These are phyloP conservation scores for Atherinomorus stipes DNA, from an alignment of 2,113 vertebrate species.

Conservation along the genomic window DNA sequence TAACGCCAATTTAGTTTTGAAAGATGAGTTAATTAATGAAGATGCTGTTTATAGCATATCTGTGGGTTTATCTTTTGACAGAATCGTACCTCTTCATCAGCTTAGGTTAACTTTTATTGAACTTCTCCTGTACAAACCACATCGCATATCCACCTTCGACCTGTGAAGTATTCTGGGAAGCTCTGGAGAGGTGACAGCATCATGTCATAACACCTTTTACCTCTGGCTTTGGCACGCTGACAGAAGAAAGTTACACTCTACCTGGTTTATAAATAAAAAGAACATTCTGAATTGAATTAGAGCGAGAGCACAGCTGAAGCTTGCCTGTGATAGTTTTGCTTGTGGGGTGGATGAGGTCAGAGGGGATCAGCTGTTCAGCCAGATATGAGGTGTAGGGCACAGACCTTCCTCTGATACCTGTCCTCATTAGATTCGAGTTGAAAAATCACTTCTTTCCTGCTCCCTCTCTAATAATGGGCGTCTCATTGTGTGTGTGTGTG, in stretches of 20 bases:
- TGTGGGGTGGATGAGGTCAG: slow-evolving; percentile 40
- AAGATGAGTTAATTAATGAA: slow-evolving; percentile 31
- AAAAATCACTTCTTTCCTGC: slow-evolving; percentile 41
- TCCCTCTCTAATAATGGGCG: slow-evolving; percentile 19
- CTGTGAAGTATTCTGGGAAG: slow-evolving; percentile 68
- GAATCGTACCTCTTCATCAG: slow-evolving; percentile 55
- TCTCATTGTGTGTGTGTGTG: background rate
- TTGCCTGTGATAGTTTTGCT: slow-evolving; percentile 20
- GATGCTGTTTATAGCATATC: slow-evolving; percentile 50
- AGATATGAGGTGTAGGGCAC: slow-evolving; percentile 33
- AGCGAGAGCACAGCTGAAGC: slow-evolving; percentile 27
- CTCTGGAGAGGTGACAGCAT: slow-evolving; percentile 53
- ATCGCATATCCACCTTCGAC: slow-evolving; percentile 22
- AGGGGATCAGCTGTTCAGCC: slow-evolving; percentile 60
- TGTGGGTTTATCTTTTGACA: slow-evolving; percentile 48
- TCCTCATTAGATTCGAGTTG: slow-evolving; percentile 56
- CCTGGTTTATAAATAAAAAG: slow-evolving; percentile 24
- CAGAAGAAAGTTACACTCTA: slow-evolving; percentile 47
- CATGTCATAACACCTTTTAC: slow-evolving; percentile 68
- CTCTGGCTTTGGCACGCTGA: slow-evolving; percentile 48
- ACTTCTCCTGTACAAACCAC: slow-evolving; percentile 42
- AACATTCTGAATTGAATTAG: slow-evolving; percentile 29
- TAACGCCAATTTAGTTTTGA: slow-evolving; percentile 20
- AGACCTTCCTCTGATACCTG: slow-evolving; percentile 32
- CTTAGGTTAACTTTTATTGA: slow-evolving; percentile 56